Percentiles rank a stretch among this genome's conserved stretches.
Conservation (phyloP, 2,797 vertebrate species). For the Falco berigora region DNA sequence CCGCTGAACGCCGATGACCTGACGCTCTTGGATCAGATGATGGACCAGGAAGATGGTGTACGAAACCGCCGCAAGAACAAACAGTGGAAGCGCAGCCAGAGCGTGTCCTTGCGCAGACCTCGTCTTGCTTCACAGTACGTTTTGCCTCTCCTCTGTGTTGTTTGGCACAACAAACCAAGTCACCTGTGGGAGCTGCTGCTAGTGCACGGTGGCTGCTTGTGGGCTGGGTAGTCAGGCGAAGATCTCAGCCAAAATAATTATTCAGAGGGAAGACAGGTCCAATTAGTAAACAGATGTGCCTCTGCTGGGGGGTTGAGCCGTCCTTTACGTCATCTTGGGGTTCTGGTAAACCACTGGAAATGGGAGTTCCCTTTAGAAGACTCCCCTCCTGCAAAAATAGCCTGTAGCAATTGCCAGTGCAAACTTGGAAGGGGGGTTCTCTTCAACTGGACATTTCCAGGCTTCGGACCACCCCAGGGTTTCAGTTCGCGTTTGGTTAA, state of each 20-base stretch:
- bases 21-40: constrained; percentile 96
- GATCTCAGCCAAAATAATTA: background rate
- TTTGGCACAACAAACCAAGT: background rate
- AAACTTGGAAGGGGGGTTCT: background rate
- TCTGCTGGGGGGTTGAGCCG: background rate
- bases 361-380: background rate
- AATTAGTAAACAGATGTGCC: background rate
- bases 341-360: background rate
- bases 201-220: fast-evolving
- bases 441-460: background rate
- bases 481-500: background rate
- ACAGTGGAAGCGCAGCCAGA: constrained; percentile 93
- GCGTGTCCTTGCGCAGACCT: constrained; percentile 88
- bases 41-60: constrained; percentile 98
- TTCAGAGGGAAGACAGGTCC: background rate
- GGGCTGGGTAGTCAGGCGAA: background rate
- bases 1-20: constrained; percentile 94
- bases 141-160: background rate
- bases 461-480: background rate
- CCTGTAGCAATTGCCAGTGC: background rate
- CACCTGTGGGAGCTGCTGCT: background rate
- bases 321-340: background rate
- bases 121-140: constrained; percentile 90
- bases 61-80: constrained; percentile 93
- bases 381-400: background rate